Percentiles rank a stretch among this genome's conserved stretches.
Conservation (phyloP, 2,797 vertebrate genomes). For the Ficedula albicollis region DNA sequence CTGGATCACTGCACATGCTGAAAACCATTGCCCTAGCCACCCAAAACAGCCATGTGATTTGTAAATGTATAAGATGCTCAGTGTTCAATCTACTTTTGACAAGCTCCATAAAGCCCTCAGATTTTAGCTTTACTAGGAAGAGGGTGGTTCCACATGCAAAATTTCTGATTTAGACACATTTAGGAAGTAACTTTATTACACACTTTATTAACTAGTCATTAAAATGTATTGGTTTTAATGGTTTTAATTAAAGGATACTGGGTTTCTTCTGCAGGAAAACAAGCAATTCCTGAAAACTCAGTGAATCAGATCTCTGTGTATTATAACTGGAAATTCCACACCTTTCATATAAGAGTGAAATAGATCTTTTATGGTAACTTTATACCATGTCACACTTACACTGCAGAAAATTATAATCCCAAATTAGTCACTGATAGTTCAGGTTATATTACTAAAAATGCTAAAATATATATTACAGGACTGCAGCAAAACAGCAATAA, state of each 20-base stretch:
- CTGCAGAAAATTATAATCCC: background rate
- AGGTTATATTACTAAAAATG: background rate
- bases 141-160: background rate
- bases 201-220: conserved; percentile 3
- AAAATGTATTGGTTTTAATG: background rate
- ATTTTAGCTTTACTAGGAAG: background rate
- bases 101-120: background rate
- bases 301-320: background rate
- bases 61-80: background rate
- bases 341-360: background rate
- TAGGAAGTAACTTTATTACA: background rate
- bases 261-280: background rate
- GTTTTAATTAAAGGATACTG: background rate
- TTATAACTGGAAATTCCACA: background rate
- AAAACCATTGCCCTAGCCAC: background rate
- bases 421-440: background rate
- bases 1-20: background rate
- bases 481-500: background rate
- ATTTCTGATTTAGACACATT: background rate
- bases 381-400: background rate
- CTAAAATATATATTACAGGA: background rate
- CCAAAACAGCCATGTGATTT: background rate
- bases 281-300: background rate
- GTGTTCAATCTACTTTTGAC: background rate
- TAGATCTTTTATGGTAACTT: background rate